phyloP scores from a whole-genome alignment of 2,888 invertebrate genomes.

The Hydropsyche betteni region DNA sequence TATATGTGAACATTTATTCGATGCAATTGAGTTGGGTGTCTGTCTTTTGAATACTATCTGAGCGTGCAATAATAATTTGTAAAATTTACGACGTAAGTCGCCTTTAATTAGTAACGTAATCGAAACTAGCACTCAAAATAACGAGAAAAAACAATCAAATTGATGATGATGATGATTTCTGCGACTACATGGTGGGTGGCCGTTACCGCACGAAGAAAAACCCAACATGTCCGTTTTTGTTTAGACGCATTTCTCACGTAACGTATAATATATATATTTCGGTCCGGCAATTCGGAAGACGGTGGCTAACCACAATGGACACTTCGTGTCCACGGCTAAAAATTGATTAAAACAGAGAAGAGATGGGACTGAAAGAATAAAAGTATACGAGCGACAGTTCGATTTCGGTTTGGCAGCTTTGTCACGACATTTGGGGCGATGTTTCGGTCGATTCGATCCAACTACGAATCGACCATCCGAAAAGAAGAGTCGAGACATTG shows the following conservation, averaged over 20 bases:
- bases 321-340: not conserved
- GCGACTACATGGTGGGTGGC: slow-evolving; percentile 14
- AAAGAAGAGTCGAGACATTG: slow-evolving; percentile 25
- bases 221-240: not conserved
- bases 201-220: slow-evolving; percentile 5
- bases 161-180: not conserved
- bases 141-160: no score
- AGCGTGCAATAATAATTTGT: no score
- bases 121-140: not conserved
- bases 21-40: no score
- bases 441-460: slow-evolving; percentile 45
- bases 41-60: no score
- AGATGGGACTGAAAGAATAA: not conserved
- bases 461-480: slow-evolving; percentile 1
- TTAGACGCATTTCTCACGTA: slow-evolving; percentile 21
- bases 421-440: slow-evolving; percentile 49
- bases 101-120: not conserved
- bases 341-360: slow-evolving; percentile 16
- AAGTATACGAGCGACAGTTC: not conserved
- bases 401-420: slow-evolving; percentile 13
- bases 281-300: not conserved
- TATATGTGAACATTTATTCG: no score
- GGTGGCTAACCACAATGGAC: slow-evolving; percentile 16
- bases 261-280: not conserved
- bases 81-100: not conserved